Evolutionary conservation across 2,113 vertebrate genomes (phyloP).

Genomic region (Damaliscus lunatus): DNA sequence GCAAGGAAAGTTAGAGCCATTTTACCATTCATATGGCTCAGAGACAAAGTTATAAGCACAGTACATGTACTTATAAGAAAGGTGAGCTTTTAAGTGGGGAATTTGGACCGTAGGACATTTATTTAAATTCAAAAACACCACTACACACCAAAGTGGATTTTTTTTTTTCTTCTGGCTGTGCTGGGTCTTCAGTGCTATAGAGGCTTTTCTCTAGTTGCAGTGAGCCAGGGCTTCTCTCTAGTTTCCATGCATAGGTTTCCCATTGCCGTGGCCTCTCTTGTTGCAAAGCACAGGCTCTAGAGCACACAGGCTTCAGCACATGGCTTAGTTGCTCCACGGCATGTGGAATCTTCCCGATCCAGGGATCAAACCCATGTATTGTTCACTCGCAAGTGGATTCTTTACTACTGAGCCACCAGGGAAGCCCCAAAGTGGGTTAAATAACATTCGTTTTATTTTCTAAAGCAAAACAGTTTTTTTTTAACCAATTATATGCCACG

Average conservation of each 20-base stretch:
- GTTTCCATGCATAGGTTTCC: neutral
- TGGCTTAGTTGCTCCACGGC: neutral
- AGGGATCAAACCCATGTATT: neutral
- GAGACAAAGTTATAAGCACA: slow-evolving; percentile 39
- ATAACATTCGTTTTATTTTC: neutral
- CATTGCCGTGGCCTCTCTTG: neutral
- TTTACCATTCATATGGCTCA: neutral
- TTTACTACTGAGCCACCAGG: neutral
- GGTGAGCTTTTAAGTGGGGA: neutral
- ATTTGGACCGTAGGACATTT: neutral
- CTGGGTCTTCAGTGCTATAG: neutral
- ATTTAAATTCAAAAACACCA: slow-evolving; percentile 38
- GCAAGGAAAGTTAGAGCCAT: slow-evolving; percentile 54
- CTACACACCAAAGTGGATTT: neutral
- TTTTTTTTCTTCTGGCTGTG: neutral
- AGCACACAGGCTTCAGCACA: neutral
- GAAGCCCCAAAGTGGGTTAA: neutral
- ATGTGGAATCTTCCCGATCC: neutral
- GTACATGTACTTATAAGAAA: slow-evolving; percentile 8
- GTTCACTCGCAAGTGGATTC: neutral
- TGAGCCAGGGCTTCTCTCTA: neutral
- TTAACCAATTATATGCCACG: neutral
- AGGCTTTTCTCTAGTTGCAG: neutral
- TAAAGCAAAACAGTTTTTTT: neutral
- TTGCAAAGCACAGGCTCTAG: neutral